Conservation (phyloP, 2,113 vertebrate species). For the Hiodon alosoides region DNA sequence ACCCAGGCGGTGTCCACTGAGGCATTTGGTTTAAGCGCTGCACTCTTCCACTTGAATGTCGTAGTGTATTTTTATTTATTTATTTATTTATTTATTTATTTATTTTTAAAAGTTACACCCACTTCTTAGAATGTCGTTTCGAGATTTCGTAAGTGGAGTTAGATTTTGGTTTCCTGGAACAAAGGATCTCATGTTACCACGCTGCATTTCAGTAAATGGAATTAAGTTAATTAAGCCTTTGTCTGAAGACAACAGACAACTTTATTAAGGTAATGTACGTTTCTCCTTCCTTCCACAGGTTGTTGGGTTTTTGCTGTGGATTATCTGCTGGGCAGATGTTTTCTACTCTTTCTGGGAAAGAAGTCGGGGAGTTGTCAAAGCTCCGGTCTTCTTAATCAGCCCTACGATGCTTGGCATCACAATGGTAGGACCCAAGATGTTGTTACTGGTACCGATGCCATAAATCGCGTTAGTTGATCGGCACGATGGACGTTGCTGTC, state of each 20-base stretch:
- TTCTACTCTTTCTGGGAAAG: conserved; percentile 97
- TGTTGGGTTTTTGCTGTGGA: conserved; percentile 81
- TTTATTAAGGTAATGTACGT: not conserved
- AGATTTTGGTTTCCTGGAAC: too few species aligned
- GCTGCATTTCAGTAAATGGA: not conserved
- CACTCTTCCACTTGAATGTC: too few species aligned
- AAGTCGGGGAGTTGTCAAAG: conserved; percentile 53
- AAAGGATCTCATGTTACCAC: not conserved
- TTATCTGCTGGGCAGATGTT: conserved; percentile 95
- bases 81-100: not conserved
- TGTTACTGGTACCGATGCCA: too few species aligned
- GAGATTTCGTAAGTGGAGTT: too few species aligned
- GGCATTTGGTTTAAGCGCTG: too few species aligned
- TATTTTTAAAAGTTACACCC: not conserved
- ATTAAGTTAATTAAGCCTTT: not conserved
- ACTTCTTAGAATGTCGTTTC: too few species aligned
- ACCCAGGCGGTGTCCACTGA: not conserved
- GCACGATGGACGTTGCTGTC: too few species aligned
- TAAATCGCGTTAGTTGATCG: too few species aligned
- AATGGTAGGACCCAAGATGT: conserved; percentile 71
- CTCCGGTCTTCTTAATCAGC: conserved; percentile 75
- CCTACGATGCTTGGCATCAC: conserved; percentile 86
- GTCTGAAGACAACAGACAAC: not conserved
- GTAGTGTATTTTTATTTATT: too few species aligned
- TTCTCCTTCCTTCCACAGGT: conserved; percentile 58